Evolutionary conservation across 2,888 invertebrate species (phyloP), one percentile per base, ranked within the genome.

Genomic region (Coecobrya sp.): DNA sequence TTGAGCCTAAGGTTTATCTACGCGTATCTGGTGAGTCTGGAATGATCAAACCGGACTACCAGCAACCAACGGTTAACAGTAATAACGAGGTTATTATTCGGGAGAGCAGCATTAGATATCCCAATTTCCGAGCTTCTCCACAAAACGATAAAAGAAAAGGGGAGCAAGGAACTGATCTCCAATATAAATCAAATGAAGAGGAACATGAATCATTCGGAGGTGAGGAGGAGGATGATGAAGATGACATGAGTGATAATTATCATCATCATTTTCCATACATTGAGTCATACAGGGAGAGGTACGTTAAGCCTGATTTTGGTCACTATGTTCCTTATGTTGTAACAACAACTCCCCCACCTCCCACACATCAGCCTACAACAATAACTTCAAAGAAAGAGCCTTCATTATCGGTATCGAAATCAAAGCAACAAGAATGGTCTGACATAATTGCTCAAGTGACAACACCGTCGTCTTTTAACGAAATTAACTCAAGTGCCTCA

Each of bases 11-110:
- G 62, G 85, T 90, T 45, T 85, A 84, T n/a, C 49, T 90, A 0
- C 84, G 89, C 0, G 89, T 90, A 27, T 90, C 89, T 5, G 93
- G 93, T 0, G 93, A 93, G 68, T 93, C 93, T 30, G 93, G 93
- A 55, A 92, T 93, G 89, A 68, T 93, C 2, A 70, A 81, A 10
- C 91, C 59, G 7, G 36, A 30, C 5, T 45, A 49, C 19, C 49
- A 89, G 27, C 62, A 89, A 22, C 52, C 36, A 8, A 49, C 16
- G 22, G 22, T 16, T 68, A 62, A 70, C 16, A 11, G n/a, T 7
- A 65, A 27, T 16, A 70, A 86, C 19, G 70, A 55, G 55, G 73
- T 70, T 16, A 25, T 86, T 11, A 52, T 55, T 55, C 52, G 73
- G 4, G 19, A 70, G 52, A 73, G 36, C 16, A 70, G 36, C 36